Base-by-base conservation (phyloP, 2,113 vertebrate genomes). In the Typhlomys cinereus region DNA sequence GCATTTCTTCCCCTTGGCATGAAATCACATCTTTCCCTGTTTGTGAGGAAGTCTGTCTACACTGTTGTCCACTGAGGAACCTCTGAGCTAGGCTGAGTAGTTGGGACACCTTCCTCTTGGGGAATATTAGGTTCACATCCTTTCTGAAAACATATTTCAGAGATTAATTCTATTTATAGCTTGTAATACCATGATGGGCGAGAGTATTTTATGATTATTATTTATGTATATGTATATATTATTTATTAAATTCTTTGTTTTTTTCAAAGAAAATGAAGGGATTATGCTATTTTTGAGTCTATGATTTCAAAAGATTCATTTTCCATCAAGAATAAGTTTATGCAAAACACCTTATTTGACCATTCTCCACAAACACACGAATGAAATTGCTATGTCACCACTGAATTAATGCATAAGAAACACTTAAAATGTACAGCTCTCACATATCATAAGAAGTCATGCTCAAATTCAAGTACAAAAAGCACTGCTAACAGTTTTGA, bases 201-300 rank as follows among this genome's bases (percentile, higher is more conserved):
- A n/a, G n/a, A n/a, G n/a, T n/a, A n/a, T n/a, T n/a, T n/a, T n/a
- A n/a, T n/a, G n/a, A n/a, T n/a, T n/a, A n/a, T n/a, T n/a, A n/a
- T n/a, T n/a, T n/a, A n/a, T n/a, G n/a, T n/a, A n/a, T n/a, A n/a
- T n/a, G n/a, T n/a, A n/a, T n/a, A n/a, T n/a, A n/a, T n/a, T n/a
- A n/a, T n/a, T n/a, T n/a, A n/a, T n/a, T n/a, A n/a, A n/a, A n/a
- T 76, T 76, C 9, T 86, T 6, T 82, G 23, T 92, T 9, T 29
- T 91, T 90, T 71, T 46, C 48, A 73, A 90, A n/a, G 41, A 71
- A 89, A 94, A 90, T n/a, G 11, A 6, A 85, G 17, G 2, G 17
- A 71, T 64, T 85, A 39, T 11, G 27, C 1, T 41, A 3, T 80
- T 14, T 54, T 46, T 75, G 25, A 88, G 67, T 54, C 8, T 44